These are phyloP conservation scores for Sesia apiformis DNA, from an alignment of 2,888 invertebrate species.

Conservation along the genomic window DNA sequence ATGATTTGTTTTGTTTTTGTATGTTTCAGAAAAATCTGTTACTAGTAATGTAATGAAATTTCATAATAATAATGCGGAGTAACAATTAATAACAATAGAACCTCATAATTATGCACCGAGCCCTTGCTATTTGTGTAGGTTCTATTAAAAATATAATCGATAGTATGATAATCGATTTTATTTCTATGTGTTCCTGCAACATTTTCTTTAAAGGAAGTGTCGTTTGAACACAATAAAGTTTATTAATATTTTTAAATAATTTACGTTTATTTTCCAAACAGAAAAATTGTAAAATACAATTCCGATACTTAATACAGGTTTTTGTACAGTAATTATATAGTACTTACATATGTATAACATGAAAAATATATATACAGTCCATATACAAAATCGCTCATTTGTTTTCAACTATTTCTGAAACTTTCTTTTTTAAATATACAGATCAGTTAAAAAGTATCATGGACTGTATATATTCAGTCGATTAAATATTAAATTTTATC, in stretches of 20 bases:
- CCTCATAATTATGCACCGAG: conserved; percentile 47
- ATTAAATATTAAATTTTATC: not conserved
- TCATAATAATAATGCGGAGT: conserved; percentile 40
- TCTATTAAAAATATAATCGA: conserved; percentile 25
- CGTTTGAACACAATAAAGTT: conserved; percentile 10
- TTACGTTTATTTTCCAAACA: not conserved
- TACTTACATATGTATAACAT: too few species aligned
- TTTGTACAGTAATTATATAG: conserved; percentile 26
- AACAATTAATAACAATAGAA: conserved; percentile 39
- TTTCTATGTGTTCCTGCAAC: conserved; percentile 21
- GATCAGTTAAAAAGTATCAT: not conserved
- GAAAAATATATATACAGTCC: too few species aligned
- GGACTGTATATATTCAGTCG: not conserved
- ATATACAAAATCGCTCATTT: too few species aligned
- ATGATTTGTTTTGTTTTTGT: too few species aligned
- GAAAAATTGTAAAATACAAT: not conserved
- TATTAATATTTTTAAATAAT: too few species aligned
- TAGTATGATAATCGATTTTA: conserved; percentile 8
- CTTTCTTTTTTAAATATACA: not conserved
- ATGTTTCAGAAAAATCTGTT: too few species aligned
- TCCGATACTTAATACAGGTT: conserved; percentile 23
- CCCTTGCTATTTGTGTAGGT: conserved; percentile 52
- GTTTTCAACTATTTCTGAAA: too few species aligned
- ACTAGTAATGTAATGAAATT: too few species aligned
- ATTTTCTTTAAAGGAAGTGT: conserved; percentile 18